Percentiles rank a stretch among this genome's conserved stretches.
Evolutionary conservation across 2,113 vertebrate genomes (phyloP).

Genomic region (Grus americana): DNA sequence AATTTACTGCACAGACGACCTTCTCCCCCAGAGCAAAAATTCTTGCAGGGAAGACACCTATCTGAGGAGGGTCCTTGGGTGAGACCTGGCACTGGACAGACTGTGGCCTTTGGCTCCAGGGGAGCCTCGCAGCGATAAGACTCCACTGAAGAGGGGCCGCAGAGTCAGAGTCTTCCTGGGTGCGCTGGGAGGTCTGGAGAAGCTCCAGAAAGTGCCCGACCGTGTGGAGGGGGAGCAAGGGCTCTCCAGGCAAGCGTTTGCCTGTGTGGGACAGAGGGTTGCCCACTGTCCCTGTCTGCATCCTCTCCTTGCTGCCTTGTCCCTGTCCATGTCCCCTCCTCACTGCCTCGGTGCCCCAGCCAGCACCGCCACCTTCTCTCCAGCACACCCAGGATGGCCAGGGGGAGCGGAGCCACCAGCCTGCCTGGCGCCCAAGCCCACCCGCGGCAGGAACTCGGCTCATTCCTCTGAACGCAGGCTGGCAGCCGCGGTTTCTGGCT

Average conservation of each 20-base stretch:
- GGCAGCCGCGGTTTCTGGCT: background rate
- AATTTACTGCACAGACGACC: constrained; percentile 23
- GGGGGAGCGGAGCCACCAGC: background rate
- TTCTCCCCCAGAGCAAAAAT: constrained; percentile 71
- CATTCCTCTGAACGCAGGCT: rapidly evolving
- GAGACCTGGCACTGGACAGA: background rate
- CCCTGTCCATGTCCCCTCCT: background rate
- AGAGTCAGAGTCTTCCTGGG: background rate
- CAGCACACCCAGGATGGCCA: rapidly evolving
- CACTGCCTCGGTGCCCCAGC: background rate
- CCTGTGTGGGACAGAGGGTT: background rate
- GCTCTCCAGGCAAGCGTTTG: background rate
- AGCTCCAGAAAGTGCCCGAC: rapidly evolving
- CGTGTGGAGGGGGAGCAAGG: rapidly evolving
- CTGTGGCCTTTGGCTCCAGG: background rate
- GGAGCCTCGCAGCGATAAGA: rapidly evolving
- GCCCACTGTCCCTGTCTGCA: background rate
- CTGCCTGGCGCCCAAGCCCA: rapidly evolving
- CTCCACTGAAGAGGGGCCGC: background rate
- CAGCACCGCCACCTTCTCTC: background rate
- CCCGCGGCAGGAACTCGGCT: background rate
- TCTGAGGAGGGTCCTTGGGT: constrained; percentile 10
- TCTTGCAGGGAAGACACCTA: constrained; percentile 22
- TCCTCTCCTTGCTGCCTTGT: background rate
- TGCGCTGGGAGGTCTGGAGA: background rate